Percentiles rank a stretch among this genome's conserved stretches.
These are phyloP conservation scores for Idaea aversata DNA, from an alignment of 2,888 invertebrate genomes.

Conservation along the genomic window DNA sequence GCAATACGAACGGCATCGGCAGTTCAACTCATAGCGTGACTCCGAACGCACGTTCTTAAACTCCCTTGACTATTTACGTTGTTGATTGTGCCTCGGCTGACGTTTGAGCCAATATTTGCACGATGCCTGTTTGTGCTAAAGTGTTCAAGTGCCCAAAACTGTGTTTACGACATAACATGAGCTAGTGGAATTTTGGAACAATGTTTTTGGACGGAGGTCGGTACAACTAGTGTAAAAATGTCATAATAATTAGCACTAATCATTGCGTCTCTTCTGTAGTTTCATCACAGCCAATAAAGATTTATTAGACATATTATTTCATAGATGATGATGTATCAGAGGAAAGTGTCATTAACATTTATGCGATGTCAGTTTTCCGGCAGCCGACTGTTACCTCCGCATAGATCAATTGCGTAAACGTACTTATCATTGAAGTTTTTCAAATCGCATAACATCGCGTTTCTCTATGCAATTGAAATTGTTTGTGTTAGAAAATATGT, in stretches of 20 bases:
- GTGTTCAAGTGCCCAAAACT: slow-evolving; percentile 61
- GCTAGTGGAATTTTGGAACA: slow-evolving; percentile 54
- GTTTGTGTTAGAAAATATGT: background rate
- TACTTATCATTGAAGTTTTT: slow-evolving; percentile 28
- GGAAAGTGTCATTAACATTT: background rate
- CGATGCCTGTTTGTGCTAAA: slow-evolving; percentile 60
- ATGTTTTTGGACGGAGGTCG: slow-evolving; percentile 76
- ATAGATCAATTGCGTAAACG: slow-evolving; percentile 12
- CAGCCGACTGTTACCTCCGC: background rate
- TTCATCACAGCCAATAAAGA: background rate
- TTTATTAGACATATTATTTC: background rate
- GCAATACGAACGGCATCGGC: slow-evolving; percentile 41
- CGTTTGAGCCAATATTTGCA: slow-evolving; percentile 54
- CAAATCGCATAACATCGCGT: slow-evolving; percentile 35
- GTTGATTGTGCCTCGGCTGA: slow-evolving; percentile 35
- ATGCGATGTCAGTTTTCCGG: background rate
- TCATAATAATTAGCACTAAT: background rate
- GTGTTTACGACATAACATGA: slow-evolving; percentile 55
- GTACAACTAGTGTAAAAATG: slow-evolving; percentile 28
- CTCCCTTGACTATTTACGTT: slow-evolving; percentile 55
- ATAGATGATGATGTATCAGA: background rate
- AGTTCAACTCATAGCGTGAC: slow-evolving; percentile 60
- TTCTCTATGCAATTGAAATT: slow-evolving; percentile 35
- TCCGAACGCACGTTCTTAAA: slow-evolving; percentile 59
- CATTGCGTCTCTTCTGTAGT: background rate